phyloP scores from a whole-genome alignment of 1,140 invertebrate genomes.

The Ridgeia piscesae region DNA sequence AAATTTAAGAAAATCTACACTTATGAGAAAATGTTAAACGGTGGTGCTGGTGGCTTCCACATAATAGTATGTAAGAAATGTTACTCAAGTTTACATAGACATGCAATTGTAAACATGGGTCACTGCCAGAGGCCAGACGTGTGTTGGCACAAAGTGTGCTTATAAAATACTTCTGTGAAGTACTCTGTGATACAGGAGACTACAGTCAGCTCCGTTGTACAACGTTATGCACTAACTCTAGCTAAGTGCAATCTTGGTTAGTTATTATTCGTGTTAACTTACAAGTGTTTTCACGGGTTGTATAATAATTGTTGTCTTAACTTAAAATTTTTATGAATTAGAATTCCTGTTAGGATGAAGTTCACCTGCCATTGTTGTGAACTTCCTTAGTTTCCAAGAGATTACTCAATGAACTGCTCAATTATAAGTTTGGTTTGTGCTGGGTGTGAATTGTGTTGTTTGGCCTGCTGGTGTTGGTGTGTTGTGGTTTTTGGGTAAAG shows the following conservation, averaged over 20 bases:
- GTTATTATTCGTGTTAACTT: not conserved
- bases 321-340: not conserved
- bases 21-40: too few relatives aligned
- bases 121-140: not conserved
- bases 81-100: not conserved
- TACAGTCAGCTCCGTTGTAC: not conserved
- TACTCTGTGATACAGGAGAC: too few relatives aligned
- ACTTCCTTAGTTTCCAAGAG: not conserved
- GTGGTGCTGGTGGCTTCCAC: not conserved
- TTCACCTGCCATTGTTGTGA: not conserved
- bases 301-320: not conserved
- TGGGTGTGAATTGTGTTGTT: not conserved
- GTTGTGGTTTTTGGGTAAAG: not conserved
- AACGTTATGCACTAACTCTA: not conserved
- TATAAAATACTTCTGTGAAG: too few relatives aligned
- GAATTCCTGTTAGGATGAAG: not conserved
- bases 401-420: not conserved
- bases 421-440: not conserved
- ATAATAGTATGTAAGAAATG: too few relatives aligned
- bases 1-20: too few relatives aligned
- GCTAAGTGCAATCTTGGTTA: not conserved
- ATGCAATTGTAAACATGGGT: not conserved
- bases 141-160: too few relatives aligned
- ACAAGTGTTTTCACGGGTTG: not conserved
- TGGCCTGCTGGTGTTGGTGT: not conserved